phyloP scores from a whole-genome alignment of 2,797 vertebrate genomes.

The Chrosomus eos region DNA sequence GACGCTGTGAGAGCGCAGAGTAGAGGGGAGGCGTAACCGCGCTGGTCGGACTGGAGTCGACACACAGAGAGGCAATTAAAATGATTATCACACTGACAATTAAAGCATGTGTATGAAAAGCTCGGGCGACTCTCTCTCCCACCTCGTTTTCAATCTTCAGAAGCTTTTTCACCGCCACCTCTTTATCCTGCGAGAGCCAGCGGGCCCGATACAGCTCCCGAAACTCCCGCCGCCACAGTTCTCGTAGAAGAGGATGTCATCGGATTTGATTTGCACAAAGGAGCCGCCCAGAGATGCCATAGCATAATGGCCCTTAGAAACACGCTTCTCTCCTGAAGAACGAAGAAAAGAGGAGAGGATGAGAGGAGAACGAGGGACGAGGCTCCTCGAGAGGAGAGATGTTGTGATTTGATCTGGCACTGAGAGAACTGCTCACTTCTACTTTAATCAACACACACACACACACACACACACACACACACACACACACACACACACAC shows the following conservation, averaged over 20 bases:
- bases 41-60: constrained; percentile 77
- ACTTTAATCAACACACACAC: constrained; percentile 27
- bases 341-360: constrained; percentile 42
- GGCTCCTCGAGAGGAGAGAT: constrained; percentile 16
- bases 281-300: constrained; percentile 94
- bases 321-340: constrained; percentile 78
- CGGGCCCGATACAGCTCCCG: constrained; percentile 95
- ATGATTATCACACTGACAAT: constrained; percentile 82
- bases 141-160: constrained; percentile 99
- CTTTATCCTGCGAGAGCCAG: constrained; percentile 98
- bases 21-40: constrained; percentile 76
- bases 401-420: constrained; percentile 39
- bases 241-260: constrained; percentile 97
- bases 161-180: constrained; percentile 99
- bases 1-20: constrained; percentile 43
- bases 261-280: constrained; percentile 96
- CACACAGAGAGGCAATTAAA: constrained; percentile 80
- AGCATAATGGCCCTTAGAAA: constrained; percentile 87
- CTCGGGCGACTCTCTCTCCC: constrained; percentile 77
- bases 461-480: constrained; percentile 27
- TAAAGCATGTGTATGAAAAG: constrained; percentile 79
- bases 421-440: constrained; percentile 37
- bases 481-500: constrained; percentile 35
- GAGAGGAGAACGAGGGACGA: constrained; percentile 1
- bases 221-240: constrained; percentile 99